Base-by-base conservation (phyloP, 2,888 invertebrate genomes). In the Microctonus aethiopoides region DNA sequence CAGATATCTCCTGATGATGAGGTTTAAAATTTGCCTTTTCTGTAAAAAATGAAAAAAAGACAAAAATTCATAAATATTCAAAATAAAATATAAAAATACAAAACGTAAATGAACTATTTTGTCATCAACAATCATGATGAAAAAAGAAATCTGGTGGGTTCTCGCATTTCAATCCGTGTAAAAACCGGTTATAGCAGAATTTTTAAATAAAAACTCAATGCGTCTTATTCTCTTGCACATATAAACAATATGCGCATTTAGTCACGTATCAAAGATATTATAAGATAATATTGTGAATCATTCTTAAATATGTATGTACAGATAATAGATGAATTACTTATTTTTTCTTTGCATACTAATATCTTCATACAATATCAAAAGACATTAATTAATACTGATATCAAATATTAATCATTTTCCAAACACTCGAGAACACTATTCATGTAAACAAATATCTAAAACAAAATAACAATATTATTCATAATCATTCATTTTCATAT, bases 1-100 rank as follows among this genome's bases (percentile, higher is more conserved):
- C 85, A 26, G 83, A 75, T 73, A 84, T 85, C 68, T 84, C 83
- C 56, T 81, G 81, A 71, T 87, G 79, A n/a, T 77, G 76, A 29
- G 76, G 77, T 9, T 78, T 32, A 39, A 41, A 57, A 68, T 75
- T 68, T 0, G 78, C 75, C 71, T 78, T 78, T n/a, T 79, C 83
- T 83, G 73, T 5, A 80, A 76, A 51, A 70, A 67, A 54, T 32
- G 57, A 51, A 46, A 67, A 26, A n/a, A 51, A 46, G 4, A 24
- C 39, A 22, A 13, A n/a, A 26, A 11, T 29, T 5, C 7, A 9
- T 11, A 24, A 16, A 29, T 20, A 59, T 59, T 34, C 2, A 59
- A 29, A 34, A 13, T 34, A 10, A 59, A n/a, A n/a, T n/a, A n/a
- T n/a, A n/a, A n/a, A n/a, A n/a, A n/a, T n/a, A n/a, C n/a, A n/a